Percentiles rank a stretch among this genome's conserved stretches.
phyloP scores from a whole-genome alignment of 2,888 invertebrate genomes.

The Exephanes ischioxanthus region DNA sequence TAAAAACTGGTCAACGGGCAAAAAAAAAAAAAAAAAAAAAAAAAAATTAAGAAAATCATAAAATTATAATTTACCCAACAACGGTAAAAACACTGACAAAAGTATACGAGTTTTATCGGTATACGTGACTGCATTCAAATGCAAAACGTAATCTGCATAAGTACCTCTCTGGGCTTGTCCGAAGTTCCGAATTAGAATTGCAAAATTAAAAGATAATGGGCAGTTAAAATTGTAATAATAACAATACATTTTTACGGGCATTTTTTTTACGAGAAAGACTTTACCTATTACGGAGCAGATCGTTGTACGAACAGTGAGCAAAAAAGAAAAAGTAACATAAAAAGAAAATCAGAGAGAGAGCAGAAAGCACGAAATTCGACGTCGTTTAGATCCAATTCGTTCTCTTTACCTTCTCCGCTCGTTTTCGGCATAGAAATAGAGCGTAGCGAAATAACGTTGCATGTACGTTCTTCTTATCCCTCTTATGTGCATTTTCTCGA shows the following conservation, averaged over 20 bases:
- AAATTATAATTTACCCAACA: too few relatives aligned
- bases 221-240: not conserved
- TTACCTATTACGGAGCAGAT: not conserved
- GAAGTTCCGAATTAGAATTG: not conserved
- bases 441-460: not conserved
- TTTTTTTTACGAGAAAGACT: not conserved
- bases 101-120: not conserved
- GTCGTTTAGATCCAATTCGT: constrained; percentile 33
- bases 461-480: not conserved
- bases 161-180: not conserved
- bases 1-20: too few relatives aligned
- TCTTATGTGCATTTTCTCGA: not conserved
- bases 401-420: not conserved
- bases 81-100: too few relatives aligned
- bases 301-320: not conserved
- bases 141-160: not conserved
- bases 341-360: not conserved
- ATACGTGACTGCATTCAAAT: not conserved
- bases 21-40: too few relatives aligned
- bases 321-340: constrained; percentile 1
- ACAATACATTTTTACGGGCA: not conserved
- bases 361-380: constrained; percentile 21
- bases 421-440: not conserved
- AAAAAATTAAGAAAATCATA: too few relatives aligned
- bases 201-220: not conserved